Evolutionary conservation across 2,113 vertebrate species (phyloP).

Genomic region (Numida meleagris): DNA sequence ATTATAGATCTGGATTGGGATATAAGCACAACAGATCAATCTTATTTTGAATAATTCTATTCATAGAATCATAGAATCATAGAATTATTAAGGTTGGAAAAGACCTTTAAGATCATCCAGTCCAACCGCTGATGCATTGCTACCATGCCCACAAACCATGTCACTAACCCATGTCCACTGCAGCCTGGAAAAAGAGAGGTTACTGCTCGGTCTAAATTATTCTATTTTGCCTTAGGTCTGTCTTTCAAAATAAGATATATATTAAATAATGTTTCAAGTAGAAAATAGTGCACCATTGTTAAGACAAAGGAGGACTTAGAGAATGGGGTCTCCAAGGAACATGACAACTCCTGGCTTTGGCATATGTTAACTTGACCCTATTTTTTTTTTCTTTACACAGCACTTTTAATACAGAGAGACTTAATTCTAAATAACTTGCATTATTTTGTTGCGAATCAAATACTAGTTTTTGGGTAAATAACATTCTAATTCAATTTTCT

Average conservation of each 20-base stretch:
- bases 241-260: not conserved
- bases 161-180: not conserved
- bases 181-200: not conserved
- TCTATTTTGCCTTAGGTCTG: not conserved
- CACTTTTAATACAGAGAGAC: not conserved
- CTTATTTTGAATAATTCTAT: not conserved
- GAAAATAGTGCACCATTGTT: not conserved
- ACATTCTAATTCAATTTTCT: not conserved
- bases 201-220: not conserved
- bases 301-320: not conserved
- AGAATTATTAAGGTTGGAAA: too few species aligned
- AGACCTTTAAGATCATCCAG: too few species aligned
- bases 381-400: not conserved
- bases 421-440: not conserved
- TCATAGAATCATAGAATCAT: not conserved
- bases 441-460: not conserved
- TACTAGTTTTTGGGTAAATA: not conserved
- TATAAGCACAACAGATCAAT: not conserved
- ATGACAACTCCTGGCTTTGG: not conserved
- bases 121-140: too few species aligned
- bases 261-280: not conserved
- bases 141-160: too few species aligned
- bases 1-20: not conserved
- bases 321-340: not conserved
- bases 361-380: not conserved